These are phyloP conservation scores for Pyrgilauda ruficollis DNA, from an alignment of 2,113 vertebrate species.

Conservation along the genomic window DNA sequence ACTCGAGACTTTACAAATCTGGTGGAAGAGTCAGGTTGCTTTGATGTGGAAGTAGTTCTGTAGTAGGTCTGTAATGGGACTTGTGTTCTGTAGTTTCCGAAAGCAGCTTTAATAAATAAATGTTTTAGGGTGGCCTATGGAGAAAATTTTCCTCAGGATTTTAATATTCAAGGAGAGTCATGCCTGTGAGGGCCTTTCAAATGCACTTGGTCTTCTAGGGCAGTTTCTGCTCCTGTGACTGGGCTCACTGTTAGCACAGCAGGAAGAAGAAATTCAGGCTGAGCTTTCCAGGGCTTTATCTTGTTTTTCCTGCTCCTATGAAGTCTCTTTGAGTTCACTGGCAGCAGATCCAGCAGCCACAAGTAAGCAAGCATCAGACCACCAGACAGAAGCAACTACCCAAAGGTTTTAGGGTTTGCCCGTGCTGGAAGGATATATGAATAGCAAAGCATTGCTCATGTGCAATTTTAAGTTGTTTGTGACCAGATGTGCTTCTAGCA, in stretches of 20 bases:
- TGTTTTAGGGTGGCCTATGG: not conserved
- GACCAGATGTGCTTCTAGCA: not conserved
- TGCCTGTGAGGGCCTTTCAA: not conserved
- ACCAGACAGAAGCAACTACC: not conserved
- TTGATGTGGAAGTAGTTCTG: slow-evolving; percentile 62
- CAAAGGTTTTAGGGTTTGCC: not conserved
- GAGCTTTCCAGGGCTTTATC: not conserved
- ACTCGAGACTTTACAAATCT: slow-evolving; percentile 38
- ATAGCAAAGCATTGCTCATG: not conserved
- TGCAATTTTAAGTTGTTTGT: not conserved
- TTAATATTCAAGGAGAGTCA: not conserved
- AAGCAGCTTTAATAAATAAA: slow-evolving; percentile 27
- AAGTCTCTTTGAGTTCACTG: not conserved
- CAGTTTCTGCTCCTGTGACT: not conserved
- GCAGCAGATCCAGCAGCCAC: not conserved
- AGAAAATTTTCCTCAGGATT: not conserved
- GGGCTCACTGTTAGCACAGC: not conserved
- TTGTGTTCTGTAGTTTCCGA: slow-evolving; percentile 36
- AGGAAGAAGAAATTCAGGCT: not conserved
- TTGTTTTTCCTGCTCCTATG: not conserved
- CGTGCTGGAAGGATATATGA: not conserved
- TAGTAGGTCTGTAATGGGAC: not conserved
- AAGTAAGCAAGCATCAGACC: not conserved
- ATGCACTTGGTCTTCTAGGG: not conserved
- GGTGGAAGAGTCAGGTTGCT: slow-evolving; percentile 15